phyloP scores from a whole-genome alignment of 2,888 invertebrate species.

The Orthosia gracilis region DNA sequence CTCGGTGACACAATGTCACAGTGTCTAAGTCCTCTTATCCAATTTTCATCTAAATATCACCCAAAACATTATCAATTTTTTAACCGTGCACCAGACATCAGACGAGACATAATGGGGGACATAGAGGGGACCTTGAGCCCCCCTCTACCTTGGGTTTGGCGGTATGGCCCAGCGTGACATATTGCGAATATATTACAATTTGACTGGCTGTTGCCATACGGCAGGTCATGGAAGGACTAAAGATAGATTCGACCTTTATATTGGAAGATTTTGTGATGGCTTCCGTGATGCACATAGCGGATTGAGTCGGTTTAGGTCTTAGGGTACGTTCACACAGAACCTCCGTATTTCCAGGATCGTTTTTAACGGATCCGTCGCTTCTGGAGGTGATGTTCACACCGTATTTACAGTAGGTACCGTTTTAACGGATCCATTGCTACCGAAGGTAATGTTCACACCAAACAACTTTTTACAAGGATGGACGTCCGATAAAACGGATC shows the following conservation, averaged over 20 bases:
- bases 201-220: constrained; percentile 45
- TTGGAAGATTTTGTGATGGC: not conserved
- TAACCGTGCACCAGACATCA: constrained; percentile 48
- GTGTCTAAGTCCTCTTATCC: not conserved
- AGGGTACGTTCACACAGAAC: too few species aligned
- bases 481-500: too few species aligned
- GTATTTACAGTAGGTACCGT: too few species aligned
- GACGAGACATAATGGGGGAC: constrained; percentile 63
- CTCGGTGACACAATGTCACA: too few species aligned
- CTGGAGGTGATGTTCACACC: too few species aligned
- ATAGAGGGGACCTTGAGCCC: constrained; percentile 75
- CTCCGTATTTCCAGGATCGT: too few species aligned
- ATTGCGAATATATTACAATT: constrained; percentile 72
- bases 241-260: constrained; percentile 42
- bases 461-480: too few species aligned
- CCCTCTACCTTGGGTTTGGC: constrained; percentile 69
- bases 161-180: constrained; percentile 68
- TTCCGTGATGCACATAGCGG: not conserved
- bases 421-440: too few species aligned
- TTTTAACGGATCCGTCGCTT: too few species aligned
- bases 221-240: constrained; percentile 39
- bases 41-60: not conserved
- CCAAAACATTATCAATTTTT: constrained; percentile 19
- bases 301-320: too few species aligned
- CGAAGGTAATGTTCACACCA: too few species aligned